Evolutionary conservation across 2,888 invertebrate genomes (phyloP).

Genomic region (Nomada lathburiana): DNA sequence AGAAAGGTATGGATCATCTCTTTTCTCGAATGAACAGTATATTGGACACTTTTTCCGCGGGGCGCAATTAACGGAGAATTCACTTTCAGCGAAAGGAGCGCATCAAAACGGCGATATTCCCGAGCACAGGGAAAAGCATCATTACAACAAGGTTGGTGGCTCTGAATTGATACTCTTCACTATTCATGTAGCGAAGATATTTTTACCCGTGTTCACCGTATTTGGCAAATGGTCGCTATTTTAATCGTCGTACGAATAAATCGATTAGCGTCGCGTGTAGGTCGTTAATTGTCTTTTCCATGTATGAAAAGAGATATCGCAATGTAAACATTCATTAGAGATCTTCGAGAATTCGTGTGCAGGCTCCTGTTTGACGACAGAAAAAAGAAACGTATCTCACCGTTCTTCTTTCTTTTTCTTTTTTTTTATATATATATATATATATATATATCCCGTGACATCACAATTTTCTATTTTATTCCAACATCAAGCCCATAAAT

Average conservation of each 20-base stretch:
- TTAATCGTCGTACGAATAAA: not conserved
- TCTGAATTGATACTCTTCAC: conserved; percentile 16
- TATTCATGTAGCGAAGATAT: conserved; percentile 25
- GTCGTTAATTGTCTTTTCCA: conserved; percentile 48
- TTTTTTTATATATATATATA: too few species aligned
- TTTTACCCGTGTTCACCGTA: not conserved
- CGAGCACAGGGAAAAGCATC: conserved; percentile 90
- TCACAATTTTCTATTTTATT: conserved; percentile 31
- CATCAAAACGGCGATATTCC: conserved; percentile 92
- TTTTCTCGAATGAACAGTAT: not conserved
- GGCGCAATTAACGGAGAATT: conserved; percentile 5
- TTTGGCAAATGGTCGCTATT: conserved; percentile 22
- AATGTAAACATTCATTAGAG: not conserved
- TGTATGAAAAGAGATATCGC: not conserved
- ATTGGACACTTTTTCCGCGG: too few species aligned
- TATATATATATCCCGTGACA: too few species aligned
- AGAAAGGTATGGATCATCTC: conserved; percentile 86
- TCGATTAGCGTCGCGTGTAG: conserved; percentile 16
- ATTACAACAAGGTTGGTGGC: conserved; percentile 89
- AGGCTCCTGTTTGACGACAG: not conserved
- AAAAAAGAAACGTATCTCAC: not conserved
- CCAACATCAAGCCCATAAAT: conserved; percentile 44
- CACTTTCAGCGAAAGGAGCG: conserved; percentile 86
- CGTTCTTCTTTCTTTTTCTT: too few species aligned
- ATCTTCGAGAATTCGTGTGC: not conserved